A percentile compares a stretch with the other conserved stretches of the same genome.
phyloP scores from a whole-genome alignment of 2,888 invertebrate species.

The Scaptomyza cyrtandrae region DNA sequence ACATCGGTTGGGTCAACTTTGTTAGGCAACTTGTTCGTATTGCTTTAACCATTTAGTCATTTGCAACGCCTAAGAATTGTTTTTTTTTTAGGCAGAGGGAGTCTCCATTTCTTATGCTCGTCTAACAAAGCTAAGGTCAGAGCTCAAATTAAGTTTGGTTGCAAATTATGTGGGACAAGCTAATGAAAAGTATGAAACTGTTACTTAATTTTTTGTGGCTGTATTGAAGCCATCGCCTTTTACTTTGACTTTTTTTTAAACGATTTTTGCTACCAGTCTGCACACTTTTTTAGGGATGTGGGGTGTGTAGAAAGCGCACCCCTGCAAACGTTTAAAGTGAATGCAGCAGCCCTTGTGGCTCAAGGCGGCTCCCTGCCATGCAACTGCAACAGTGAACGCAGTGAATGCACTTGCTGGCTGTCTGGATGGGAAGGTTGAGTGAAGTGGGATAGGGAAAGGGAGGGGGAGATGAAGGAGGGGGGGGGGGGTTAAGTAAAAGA shows the following conservation, averaged over 20 bases:
- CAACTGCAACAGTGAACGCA: constrained; percentile 21
- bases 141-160: constrained; percentile 62
- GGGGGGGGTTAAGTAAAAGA: neutral
- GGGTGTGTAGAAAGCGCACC: constrained; percentile 1
- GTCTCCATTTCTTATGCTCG: constrained; percentile 6
- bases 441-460: too few species aligned
- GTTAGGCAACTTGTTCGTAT: too few species aligned
- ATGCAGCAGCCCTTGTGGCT: constrained; percentile 20
- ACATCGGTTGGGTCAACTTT: constrained; percentile 9
- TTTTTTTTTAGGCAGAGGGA: constrained; percentile 16
- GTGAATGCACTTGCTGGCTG: constrained; percentile 54
- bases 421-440: neutral
- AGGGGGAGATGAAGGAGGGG: too few species aligned
- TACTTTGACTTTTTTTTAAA: constrained; percentile 54
- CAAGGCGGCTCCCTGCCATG: constrained; percentile 17
- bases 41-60: constrained; percentile 43
- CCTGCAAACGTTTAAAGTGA: constrained; percentile 47
- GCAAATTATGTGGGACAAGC: constrained; percentile 50
- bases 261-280: constrained; percentile 12
- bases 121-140: constrained; percentile 58
- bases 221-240: constrained; percentile 29
- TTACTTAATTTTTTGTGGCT: constrained; percentile 33
- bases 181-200: constrained; percentile 23
- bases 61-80: constrained; percentile 41
- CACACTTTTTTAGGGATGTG: constrained; percentile 19